phyloP scores from a whole-genome alignment of 2,797 vertebrate genomes.

The Anomalospiza imberbis region DNA sequence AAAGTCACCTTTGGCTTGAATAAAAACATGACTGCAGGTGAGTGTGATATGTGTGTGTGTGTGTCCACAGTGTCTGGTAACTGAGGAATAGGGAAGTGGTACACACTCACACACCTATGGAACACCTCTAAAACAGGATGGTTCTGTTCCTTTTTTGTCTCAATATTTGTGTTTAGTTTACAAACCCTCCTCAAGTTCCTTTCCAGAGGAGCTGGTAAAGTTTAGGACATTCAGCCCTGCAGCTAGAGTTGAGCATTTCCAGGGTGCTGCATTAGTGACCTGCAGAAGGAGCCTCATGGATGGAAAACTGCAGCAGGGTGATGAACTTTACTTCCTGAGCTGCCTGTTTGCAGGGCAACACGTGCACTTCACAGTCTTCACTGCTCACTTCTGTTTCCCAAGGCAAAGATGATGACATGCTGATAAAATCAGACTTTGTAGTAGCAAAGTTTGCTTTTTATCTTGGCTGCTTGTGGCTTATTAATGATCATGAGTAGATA shows the following conservation, averaged over 20 bases:
- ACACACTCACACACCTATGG: not conserved
- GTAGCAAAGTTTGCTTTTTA: not conserved
- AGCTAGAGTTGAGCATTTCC: not conserved
- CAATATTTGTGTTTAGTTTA: not conserved
- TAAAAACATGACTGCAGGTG: slow-evolving; percentile 92
- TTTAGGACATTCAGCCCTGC: not conserved
- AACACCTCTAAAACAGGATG: not conserved
- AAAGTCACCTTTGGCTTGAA: slow-evolving; percentile 93
- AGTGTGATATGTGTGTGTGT: not conserved
- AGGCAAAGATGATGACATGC: not conserved
- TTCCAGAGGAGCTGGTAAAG: not conserved
- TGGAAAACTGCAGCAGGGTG: not conserved
- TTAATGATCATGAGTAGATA: not conserved
- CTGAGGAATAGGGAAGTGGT: not conserved
- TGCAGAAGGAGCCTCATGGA: not conserved
- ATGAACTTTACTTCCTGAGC: not conserved
- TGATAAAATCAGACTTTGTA: not conserved
- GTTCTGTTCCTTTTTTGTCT: not conserved
- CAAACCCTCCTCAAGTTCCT: not conserved
- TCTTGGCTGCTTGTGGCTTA: not conserved
- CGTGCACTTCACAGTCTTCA: not conserved
- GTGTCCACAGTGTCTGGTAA: not conserved
- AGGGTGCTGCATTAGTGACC: not conserved
- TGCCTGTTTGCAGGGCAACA: not conserved
- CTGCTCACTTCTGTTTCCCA: not conserved